Conservation (phyloP, 1,140 invertebrate species). For the Micrasema longulum region DNA sequence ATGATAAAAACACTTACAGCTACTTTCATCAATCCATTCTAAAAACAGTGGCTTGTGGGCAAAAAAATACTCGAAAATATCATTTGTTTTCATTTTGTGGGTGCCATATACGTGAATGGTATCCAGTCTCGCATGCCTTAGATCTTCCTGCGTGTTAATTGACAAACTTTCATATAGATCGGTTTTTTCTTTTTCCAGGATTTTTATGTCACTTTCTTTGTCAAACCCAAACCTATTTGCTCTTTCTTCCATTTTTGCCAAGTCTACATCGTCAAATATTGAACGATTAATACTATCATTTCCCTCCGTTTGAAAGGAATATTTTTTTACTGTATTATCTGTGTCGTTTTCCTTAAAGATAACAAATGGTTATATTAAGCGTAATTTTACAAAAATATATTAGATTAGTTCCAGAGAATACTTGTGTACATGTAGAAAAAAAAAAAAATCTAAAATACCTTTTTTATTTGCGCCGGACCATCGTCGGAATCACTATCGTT, state of each 20-base stretch:
- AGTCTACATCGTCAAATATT: conserved; percentile 46
- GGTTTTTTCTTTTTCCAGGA: conserved; percentile 43
- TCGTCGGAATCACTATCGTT: conserved; percentile 40
- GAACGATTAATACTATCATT: conserved; percentile 43
- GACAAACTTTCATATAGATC: conserved; percentile 43
- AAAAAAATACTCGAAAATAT: conserved; percentile 52
- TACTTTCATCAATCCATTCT: conserved; percentile 51
- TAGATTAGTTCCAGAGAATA: no score
- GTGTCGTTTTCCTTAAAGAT: conserved; percentile 15
- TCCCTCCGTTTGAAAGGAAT: conserved; percentile 38
- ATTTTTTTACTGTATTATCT: background rate
- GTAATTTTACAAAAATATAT: no score
- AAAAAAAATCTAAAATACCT: background rate
- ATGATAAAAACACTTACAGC: conserved; percentile 43
- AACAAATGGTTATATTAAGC: background rate
- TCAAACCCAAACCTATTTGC: conserved; percentile 43
- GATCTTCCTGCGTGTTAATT: conserved; percentile 44
- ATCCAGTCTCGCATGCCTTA: conserved; percentile 50
- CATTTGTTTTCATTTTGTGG: conserved; percentile 51
- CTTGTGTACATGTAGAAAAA: background rate
- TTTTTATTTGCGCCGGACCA: conserved; percentile 1
- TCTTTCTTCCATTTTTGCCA: conserved; percentile 43
- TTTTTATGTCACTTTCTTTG: conserved; percentile 15
- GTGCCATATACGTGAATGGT: conserved; percentile 47
- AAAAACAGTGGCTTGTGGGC: conserved; percentile 49